Conservation (phyloP, 2,113 vertebrate species). For the Tor tambroides region DNA sequence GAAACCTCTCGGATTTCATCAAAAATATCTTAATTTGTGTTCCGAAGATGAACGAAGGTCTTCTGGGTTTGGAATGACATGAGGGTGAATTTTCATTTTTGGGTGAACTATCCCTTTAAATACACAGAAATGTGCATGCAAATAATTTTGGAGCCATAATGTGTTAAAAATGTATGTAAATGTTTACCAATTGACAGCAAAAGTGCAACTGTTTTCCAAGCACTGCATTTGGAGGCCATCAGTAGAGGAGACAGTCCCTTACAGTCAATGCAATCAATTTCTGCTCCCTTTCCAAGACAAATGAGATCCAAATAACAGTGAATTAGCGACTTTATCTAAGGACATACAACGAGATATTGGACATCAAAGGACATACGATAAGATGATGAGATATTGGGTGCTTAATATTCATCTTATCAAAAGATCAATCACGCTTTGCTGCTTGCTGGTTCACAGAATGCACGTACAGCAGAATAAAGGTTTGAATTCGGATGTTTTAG, state of each 20-base stretch:
- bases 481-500: neutral
- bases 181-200: constrained; percentile 71
- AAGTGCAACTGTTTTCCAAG: constrained; percentile 90
- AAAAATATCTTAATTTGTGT: no score
- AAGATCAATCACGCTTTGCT: neutral
- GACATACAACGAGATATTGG: neutral
- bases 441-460: neutral
- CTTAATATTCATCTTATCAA: neutral
- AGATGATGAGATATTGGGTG: neutral
- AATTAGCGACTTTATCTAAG: neutral
- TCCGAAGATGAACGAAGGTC: no score
- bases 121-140: neutral
- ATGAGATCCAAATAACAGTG: neutral
- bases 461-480: neutral
- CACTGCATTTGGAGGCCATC: constrained; percentile 87
- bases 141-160: neutral
- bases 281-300: constrained; percentile 81
- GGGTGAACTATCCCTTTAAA: neutral
- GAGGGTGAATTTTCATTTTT: no score
- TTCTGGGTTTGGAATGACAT: no score
- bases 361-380: neutral
- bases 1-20: no score
- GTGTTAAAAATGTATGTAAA: neutral
- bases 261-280: constrained; percentile 84
- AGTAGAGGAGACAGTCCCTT: constrained; percentile 89